Percentiles rank a stretch among this genome's conserved stretches.
Evolutionary conservation across 2,113 vertebrate genomes (phyloP).

Genomic region (Meleagris gallopavo): DNA sequence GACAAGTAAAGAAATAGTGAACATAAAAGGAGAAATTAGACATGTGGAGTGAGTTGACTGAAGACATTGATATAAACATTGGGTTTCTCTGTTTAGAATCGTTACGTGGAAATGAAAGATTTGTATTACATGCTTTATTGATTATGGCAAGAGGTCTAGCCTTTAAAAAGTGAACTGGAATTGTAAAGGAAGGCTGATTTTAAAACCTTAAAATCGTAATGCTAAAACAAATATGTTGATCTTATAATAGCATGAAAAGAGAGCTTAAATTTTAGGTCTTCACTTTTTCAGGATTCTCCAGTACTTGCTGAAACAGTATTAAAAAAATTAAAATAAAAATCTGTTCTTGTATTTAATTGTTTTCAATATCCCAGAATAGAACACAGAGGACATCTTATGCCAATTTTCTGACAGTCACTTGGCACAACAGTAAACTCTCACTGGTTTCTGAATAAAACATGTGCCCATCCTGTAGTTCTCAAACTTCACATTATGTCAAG

Average conservation of each 20-base stretch:
- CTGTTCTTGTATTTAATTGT: background rate
- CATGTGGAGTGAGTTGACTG: background rate
- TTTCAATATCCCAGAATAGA: background rate
- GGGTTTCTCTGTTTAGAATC: background rate
- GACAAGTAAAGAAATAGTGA: background rate
- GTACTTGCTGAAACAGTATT: background rate
- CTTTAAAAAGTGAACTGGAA: background rate
- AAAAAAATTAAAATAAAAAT: background rate
- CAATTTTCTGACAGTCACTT: slow-evolving; percentile 54
- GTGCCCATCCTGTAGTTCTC: background rate
- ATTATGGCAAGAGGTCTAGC: background rate
- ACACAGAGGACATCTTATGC: background rate
- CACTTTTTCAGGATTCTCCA: background rate
- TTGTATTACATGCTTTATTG: background rate
- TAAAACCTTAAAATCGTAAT: background rate
- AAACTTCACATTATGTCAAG: slow-evolving; percentile 32
- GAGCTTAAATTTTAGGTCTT: background rate
- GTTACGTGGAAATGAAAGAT: background rate
- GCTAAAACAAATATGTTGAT: background rate
- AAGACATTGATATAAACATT: background rate
- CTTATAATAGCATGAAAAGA: background rate
- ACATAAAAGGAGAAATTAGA: background rate
- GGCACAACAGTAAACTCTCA: slow-evolving; percentile 13
- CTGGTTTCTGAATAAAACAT: slow-evolving; percentile 61
- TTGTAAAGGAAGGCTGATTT: background rate